phyloP scores from a whole-genome alignment of 2,113 vertebrate genomes.

The Protomyctophum bolini region DNA sequence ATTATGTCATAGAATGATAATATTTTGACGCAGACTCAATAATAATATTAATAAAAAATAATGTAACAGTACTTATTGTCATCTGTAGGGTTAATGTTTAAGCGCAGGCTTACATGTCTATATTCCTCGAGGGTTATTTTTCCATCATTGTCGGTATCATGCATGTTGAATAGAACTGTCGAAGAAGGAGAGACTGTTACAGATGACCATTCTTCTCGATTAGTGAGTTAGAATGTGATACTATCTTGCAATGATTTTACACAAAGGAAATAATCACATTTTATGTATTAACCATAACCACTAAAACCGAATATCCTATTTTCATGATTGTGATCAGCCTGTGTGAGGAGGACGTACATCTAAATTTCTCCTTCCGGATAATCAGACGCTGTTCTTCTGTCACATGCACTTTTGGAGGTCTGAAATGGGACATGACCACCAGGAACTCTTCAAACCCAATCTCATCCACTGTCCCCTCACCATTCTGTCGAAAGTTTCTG shows the following conservation, averaged over 20 bases:
- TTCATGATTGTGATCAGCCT: background rate
- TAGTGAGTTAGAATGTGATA: too few species aligned
- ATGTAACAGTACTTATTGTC: too few species aligned
- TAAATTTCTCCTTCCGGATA: slow-evolving; percentile 87
- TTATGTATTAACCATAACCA: background rate
- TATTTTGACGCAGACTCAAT: too few species aligned
- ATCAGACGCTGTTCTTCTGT: slow-evolving; percentile 84
- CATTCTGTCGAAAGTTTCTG: slow-evolving; percentile 86
- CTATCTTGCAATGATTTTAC: background rate
- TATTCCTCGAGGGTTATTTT: slow-evolving; percentile 95
- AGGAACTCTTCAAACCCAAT: slow-evolving; percentile 94
- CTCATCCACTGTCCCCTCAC: slow-evolving; percentile 80
- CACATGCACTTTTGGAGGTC: slow-evolving; percentile 82
- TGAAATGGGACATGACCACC: slow-evolving; percentile 93
- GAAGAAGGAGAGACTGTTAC: slow-evolving; percentile 19
- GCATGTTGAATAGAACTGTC: slow-evolving; percentile 97
- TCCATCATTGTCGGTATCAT: slow-evolving; percentile 92
- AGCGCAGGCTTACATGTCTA: slow-evolving; percentile 84
- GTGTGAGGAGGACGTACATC: slow-evolving; percentile 79
- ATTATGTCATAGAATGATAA: too few species aligned
- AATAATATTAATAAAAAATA: too few species aligned
- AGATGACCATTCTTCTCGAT: background rate
- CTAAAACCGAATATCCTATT: background rate
- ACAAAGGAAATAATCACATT: background rate
- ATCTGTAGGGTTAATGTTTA: too few species aligned